Conservation (phyloP, 64 coral and sea anemone genomes). For the Pocillopora verrucosa region DNA sequence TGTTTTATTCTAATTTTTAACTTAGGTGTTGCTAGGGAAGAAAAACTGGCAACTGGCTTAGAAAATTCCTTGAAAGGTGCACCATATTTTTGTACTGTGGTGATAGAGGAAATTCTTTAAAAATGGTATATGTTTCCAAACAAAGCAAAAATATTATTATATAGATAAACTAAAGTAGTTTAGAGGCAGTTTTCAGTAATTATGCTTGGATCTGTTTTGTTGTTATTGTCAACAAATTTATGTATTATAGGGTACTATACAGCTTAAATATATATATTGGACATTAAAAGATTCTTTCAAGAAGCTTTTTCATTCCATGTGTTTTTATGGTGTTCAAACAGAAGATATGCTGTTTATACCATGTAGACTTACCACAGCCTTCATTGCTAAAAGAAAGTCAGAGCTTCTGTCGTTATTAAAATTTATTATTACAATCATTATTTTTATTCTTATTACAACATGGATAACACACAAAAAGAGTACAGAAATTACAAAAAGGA, state of each 20-base stretch:
- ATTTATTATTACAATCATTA: too few species aligned
- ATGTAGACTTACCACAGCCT: too few species aligned
- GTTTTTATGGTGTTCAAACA: neutral
- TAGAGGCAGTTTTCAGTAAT: constrained; percentile 10
- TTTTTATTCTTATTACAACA: too few species aligned
- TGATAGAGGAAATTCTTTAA: neutral
- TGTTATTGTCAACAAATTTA: constrained; percentile 41
- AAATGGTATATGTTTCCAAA: neutral
- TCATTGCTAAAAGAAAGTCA: too few species aligned
- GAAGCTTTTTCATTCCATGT: neutral
- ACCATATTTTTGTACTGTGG: constrained; percentile 49
- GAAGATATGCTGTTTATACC: too few species aligned
- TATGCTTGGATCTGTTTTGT: neutral
- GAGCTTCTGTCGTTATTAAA: too few species aligned
- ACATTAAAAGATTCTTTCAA: constrained; percentile 13
- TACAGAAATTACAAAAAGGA: too few species aligned
- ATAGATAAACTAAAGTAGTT: neutral
- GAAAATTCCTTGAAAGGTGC: neutral
- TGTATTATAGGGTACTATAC: constrained; percentile 37
- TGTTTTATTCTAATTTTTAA: too few species aligned
- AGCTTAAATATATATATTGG: constrained; percentile 42
- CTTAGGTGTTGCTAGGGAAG: neutral
- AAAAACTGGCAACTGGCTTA: neutral
- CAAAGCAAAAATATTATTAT: neutral
- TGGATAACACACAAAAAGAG: too few species aligned